A percentile compares a stretch with the other conserved stretches of the same genome.
These are phyloP conservation scores for Lerista edwardsae DNA, from an alignment of 2,797 vertebrate genomes.

Conservation along the genomic window DNA sequence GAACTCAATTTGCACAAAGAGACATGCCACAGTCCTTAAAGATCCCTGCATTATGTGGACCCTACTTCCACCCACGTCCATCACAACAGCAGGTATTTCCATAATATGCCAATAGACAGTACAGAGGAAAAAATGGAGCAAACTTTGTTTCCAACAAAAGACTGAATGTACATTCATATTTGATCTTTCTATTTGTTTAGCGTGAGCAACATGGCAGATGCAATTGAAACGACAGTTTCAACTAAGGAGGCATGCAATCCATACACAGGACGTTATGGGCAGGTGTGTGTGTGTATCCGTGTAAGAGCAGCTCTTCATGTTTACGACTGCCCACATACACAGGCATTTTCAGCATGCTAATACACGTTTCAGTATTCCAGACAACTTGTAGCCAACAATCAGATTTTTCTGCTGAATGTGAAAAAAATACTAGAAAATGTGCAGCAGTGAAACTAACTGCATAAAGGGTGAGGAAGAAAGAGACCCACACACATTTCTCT, in stretches of 20 bases:
- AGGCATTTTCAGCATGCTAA: background rate
- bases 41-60: background rate
- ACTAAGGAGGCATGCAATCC: background rate
- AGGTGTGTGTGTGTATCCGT: background rate
- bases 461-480: background rate
- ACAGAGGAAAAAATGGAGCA: background rate
- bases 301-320: background rate
- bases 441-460: background rate
- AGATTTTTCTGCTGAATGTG: background rate
- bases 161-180: background rate
- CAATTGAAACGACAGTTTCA: background rate
- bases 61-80: background rate
- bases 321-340: background rate
- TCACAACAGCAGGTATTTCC: background rate
- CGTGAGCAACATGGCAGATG: background rate
- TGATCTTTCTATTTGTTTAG: background rate
- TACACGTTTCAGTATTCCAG: background rate
- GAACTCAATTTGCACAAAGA: background rate
- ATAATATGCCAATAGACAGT: background rate
- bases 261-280: background rate
- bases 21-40: background rate
- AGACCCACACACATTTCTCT: background rate
- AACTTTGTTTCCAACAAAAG: background rate
- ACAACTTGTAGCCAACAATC: background rate
- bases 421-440: background rate